These are phyloP conservation scores for Scophthalmus maximus DNA, from an alignment of 2,113 vertebrate genomes.

Conservation along the genomic window DNA sequence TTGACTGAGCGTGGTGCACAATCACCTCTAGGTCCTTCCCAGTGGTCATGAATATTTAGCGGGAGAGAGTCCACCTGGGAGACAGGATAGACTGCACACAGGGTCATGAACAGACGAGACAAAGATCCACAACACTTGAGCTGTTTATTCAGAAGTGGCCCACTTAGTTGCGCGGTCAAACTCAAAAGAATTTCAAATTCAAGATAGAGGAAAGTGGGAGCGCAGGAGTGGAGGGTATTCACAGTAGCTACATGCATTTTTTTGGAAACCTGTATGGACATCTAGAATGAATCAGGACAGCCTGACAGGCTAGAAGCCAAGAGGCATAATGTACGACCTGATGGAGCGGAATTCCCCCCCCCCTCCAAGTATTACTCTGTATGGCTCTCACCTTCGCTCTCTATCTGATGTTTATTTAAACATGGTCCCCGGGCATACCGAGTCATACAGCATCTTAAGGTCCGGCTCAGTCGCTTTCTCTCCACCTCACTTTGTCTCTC, in stretches of 20 bases:
- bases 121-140: neutral
- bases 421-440: constrained; percentile 17
- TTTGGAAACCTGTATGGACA: constrained; percentile 9
- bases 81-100: neutral
- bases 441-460: constrained; percentile 38
- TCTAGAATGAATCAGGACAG: constrained; percentile 22
- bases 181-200: neutral
- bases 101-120: constrained; percentile 5
- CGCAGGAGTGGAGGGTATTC: neutral
- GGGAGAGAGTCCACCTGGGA: constrained; percentile 6
- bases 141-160: neutral
- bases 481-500: constrained; percentile 34
- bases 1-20: constrained; percentile 19
- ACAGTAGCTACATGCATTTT: constrained; percentile 11
- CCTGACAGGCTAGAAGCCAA: constrained; percentile 19
- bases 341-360: constrained; percentile 22
- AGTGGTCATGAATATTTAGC: constrained; percentile 46
- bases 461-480: constrained; percentile 33
- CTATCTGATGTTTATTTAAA: constrained; percentile 71
- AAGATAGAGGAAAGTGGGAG: neutral
- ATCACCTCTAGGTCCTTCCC: constrained; percentile 29
- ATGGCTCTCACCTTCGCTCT: constrained; percentile 33
- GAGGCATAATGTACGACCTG: constrained; percentile 60
- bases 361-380: constrained; percentile 39
- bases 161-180: neutral